phyloP scores from a whole-genome alignment of 2,888 invertebrate genomes.

The Eurytoma adleriae region DNA sequence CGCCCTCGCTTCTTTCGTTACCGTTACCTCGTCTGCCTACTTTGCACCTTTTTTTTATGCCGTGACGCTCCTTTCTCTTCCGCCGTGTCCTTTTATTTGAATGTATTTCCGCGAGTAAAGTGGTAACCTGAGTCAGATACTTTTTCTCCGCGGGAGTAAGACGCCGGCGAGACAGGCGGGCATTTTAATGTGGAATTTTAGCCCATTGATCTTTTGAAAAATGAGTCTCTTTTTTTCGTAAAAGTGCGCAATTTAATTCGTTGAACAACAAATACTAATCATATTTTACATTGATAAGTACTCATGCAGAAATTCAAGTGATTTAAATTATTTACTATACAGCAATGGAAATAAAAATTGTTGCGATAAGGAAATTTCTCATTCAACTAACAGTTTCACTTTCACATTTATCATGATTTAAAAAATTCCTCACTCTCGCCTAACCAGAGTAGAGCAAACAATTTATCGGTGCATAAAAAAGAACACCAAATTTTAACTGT shows the following conservation, averaged over 20 bases:
- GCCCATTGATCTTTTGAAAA: slow-evolving; percentile 33
- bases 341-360: no score
- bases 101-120: slow-evolving; percentile 47
- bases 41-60: slow-evolving; percentile 34
- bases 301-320: no score
- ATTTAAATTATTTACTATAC: no score
- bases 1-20: slow-evolving; percentile 32
- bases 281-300: no score
- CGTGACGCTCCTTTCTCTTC: background rate
- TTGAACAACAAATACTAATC: no score
- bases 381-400: no score
- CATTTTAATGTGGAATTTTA: slow-evolving; percentile 38
- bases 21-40: slow-evolving; percentile 52
- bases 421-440: no score
- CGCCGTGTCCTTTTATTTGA: slow-evolving; percentile 34
- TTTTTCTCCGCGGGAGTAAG: slow-evolving; percentile 16
- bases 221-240: slow-evolving; percentile 1
- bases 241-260: no score
- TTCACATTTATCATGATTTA: no score
- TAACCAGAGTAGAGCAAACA: slow-evolving; percentile 9
- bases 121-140: slow-evolving; percentile 48
- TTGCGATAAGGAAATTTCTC: no score
- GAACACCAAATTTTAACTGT: background rate
- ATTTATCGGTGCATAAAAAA: slow-evolving; percentile 17
- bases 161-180: background rate